A percentile compares a stretch with the other conserved stretches of the same genome.
phyloP scores from a whole-genome alignment of 2,797 vertebrate genomes.

The Lycodopsis pacificus region DNA sequence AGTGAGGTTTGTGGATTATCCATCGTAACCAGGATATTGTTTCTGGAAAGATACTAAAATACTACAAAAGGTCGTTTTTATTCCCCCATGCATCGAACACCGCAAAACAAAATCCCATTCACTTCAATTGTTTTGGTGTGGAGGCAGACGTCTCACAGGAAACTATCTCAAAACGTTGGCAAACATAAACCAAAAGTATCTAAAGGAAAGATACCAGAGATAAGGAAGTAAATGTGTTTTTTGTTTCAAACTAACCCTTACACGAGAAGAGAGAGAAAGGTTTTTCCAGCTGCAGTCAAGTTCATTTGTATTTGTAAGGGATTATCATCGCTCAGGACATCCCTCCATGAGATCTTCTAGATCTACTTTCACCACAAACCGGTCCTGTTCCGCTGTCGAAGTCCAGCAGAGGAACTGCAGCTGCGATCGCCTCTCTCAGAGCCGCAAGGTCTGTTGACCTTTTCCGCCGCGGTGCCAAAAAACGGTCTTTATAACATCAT shows the following conservation, averaged over 20 bases:
- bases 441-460: background rate
- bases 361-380: background rate
- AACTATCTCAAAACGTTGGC: background rate
- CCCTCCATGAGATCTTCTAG: conserved; percentile 10
- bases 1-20: background rate
- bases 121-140: background rate
- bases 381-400: background rate
- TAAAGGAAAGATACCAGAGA: background rate
- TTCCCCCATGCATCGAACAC: background rate
- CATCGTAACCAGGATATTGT: background rate
- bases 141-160: background rate
- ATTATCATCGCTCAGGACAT: background rate
- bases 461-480: conserved; percentile 3
- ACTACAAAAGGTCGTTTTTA: no score
- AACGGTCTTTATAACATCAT: conserved; percentile 10
- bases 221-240: background rate
- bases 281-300: background rate
- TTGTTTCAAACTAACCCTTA: background rate
- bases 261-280: background rate
- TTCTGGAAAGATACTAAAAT: background rate
- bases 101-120: background rate
- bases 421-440: background rate
- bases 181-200: background rate
- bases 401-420: background rate
- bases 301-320: background rate